Base-by-base conservation (phyloP, 92 coral and sea anemone species). In the Phymanthus crucifer region DNA sequence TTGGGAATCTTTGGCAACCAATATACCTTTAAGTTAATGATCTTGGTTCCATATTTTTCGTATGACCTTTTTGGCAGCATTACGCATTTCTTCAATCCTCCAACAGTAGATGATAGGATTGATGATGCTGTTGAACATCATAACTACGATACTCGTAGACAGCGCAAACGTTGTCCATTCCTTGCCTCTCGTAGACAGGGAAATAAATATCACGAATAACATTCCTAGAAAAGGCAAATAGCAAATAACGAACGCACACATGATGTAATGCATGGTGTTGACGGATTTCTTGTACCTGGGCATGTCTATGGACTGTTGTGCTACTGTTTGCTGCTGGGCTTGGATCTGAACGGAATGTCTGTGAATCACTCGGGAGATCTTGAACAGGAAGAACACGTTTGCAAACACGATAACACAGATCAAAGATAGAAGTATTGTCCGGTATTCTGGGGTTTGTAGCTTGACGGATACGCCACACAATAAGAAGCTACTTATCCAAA, bases 261-360 rank as follows among this genome's bases (percentile, higher is more conserved):
- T 33, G 71, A 76, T 76, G 31, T 18, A 76, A 54, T 76, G 27
- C 80, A 76, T 76, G 19, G 80, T 76, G 29, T 56, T 76, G 71
- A 76, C 50, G 4, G 80, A 50, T 36, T 58, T 76, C 52, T 35
- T 75, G 68, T 75, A 75, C 3, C 70, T 35, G 27, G 47, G 40
- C 68, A 56, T 33, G 80, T 57, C 66, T 11, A 76, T n/a, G 45
- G 47, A 31, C 16, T 31, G 71, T 61, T 74, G 40, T n/a, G n/a
- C n/a, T 29, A 32, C 13, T 34, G 80, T 1, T 35, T 76, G 80
- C 47, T 56, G 70, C 37, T 76, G 77, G 64, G 56, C 47, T 2
- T 34, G 70, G 71, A 76, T 76, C 66, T 76, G 80, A 2, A 12
- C 2, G 7, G 33, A 10, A 23, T 76, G 80, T 8, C 66, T 34